These are phyloP conservation scores for Helicoverpa armigera DNA, from an alignment of 1,140 invertebrate genomes.

Conservation along the genomic window DNA sequence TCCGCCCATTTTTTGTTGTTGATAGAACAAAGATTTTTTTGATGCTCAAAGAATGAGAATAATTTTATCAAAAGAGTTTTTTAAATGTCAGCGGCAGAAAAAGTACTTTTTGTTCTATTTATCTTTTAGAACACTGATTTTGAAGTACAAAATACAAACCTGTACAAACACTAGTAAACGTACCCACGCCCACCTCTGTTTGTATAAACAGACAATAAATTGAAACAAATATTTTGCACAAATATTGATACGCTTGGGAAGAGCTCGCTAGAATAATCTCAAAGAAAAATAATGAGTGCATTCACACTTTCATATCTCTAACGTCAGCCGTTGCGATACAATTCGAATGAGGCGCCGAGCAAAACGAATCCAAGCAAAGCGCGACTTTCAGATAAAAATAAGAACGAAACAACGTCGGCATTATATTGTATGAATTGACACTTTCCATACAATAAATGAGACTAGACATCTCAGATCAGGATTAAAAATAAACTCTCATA, in stretches of 20 bases:
- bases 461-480: constrained; percentile 1
- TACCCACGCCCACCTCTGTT: too few species aligned
- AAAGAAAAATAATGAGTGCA: constrained; percentile 39
- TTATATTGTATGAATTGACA: constrained; percentile 20
- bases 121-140: too few species aligned
- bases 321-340: constrained; percentile 24
- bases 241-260: constrained; percentile 6
- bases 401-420: not conserved
- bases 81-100: too few species aligned
- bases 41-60: too few species aligned
- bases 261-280: constrained; percentile 6
- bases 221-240: constrained; percentile 13
- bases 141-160: too few species aligned
- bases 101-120: too few species aligned
- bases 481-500: constrained; percentile 16
- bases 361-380: not conserved
- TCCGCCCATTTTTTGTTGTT: not conserved
- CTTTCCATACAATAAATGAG: constrained; percentile 3
- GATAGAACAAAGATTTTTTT: not conserved
- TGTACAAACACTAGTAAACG: not conserved
- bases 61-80: too few species aligned
- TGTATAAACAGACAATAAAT: not conserved
- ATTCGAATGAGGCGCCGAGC: constrained; percentile 10
- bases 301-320: constrained; percentile 24
- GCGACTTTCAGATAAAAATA: constrained; percentile 5